These are phyloP conservation scores for Meleagris gallopavo DNA, from an alignment of 2,113 vertebrate genomes.

Conservation along the genomic window DNA sequence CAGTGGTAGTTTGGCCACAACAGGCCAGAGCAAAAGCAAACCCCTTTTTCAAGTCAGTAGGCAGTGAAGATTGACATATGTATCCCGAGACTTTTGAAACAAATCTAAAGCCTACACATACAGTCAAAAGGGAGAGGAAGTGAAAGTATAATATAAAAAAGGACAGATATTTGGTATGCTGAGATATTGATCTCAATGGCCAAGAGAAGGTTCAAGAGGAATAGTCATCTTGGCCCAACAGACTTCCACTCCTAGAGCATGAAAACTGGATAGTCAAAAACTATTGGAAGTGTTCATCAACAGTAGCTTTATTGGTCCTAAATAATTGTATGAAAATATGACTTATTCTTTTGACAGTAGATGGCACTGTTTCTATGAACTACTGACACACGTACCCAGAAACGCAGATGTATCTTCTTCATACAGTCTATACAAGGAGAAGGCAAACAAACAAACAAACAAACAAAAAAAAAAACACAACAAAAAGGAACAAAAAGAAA, in stretches of 20 bases:
- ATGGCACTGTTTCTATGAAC: conserved; percentile 73
- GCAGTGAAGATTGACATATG: background rate
- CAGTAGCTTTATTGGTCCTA: background rate
- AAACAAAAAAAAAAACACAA: fast-evolving
- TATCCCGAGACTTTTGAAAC: background rate
- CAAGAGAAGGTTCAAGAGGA: background rate
- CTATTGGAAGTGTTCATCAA: fast-evolving
- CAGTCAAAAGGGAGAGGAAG: background rate
- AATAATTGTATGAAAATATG: background rate
- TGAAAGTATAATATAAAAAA: background rate
- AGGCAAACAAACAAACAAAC: background rate
- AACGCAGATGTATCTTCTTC: background rate
- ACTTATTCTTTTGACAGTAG: conserved; percentile 25
- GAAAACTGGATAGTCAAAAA: background rate
- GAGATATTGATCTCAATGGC: background rate
- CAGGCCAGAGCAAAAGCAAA: background rate
- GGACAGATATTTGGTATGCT: background rate
- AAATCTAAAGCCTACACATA: background rate
- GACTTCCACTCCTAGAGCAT: background rate
- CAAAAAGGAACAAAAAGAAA: too few species aligned
- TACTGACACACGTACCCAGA: background rate
- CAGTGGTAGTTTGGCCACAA: background rate
- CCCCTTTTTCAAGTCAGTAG: background rate
- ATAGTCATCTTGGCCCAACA: background rate
- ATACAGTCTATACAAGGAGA: background rate